Evolutionary conservation across 1,140 invertebrate species (phyloP).

Genomic region (Lutraria rhynchaena): DNA sequence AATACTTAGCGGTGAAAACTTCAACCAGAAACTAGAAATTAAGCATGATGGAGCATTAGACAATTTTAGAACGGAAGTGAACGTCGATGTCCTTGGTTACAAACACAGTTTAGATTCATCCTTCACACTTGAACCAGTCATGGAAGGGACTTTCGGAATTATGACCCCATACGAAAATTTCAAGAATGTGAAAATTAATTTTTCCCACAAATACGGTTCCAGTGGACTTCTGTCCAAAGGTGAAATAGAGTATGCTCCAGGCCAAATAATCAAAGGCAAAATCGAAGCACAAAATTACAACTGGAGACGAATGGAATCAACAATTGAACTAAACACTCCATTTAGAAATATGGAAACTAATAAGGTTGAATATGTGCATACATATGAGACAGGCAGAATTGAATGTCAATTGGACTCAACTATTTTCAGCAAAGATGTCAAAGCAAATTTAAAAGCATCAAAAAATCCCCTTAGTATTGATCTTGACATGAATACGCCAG

Average conservation of each 20-base stretch:
- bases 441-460: neutral
- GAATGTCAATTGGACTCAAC: conserved; percentile 7
- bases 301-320: conserved; percentile 6
- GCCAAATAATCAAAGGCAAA: conserved; percentile 40
- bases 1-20: conserved; percentile 10
- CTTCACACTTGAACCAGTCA: conserved; percentile 25
- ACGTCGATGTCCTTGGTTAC: neutral
- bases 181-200: conserved; percentile 24
- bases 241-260: conserved; percentile 8
- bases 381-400: conserved; percentile 20
- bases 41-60: conserved; percentile 40
- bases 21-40: conserved; percentile 7
- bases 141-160: conserved; percentile 31
- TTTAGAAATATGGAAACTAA: conserved; percentile 40
- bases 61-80: conserved; percentile 34
- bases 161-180: conserved; percentile 62
- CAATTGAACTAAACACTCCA: conserved; percentile 54
- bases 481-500: conserved; percentile 19
- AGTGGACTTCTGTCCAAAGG: conserved; percentile 27
- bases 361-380: conserved; percentile 27
- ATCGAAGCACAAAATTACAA: conserved; percentile 24
- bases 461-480: neutral
- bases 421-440: neutral
- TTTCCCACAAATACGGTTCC: conserved; percentile 42
- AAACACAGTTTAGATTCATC: neutral